Evolutionary conservation across 2,888 invertebrate genomes (phyloP), one percentile per base, ranked within the genome.

Genomic region (Drosophila peninsularis): DNA sequence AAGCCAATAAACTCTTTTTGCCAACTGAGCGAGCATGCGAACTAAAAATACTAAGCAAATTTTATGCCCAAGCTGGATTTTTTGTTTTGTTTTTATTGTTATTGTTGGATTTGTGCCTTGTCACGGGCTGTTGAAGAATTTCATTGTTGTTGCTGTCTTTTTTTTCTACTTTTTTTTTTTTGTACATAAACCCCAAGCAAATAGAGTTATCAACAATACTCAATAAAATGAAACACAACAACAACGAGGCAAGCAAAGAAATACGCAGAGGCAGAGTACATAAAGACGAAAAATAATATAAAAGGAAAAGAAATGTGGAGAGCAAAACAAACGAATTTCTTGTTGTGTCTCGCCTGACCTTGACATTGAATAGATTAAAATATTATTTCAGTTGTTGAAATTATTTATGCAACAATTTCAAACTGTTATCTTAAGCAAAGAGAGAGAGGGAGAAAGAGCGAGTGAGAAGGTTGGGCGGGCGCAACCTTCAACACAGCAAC

Each of bases 331-430:
- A 82, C 69, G 72, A 79, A 85, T 73, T 69, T 78, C 58, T 75
- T 82, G 74, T 71, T 68, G 65, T 53, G 63, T 49, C 68, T 54
- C 54, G 45, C 14, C 49, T 83, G 90, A 90, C 88, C 88, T 89
- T 89, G 88, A 85, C 88, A 90, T 89, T 89, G 88, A 83, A 85
- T 89, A 80, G 77, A 88, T 89, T 77, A 74, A 63, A 77, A 64
- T 68, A 49, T 68, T 70, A 41, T 64, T 62, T 57, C 42, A 54
- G 61, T 47, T 65, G 47, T 62, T 56, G 45, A 56, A 62, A 24
- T 78, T 78, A 66, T 78, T 65, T 58, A 73, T 57, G 62, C 67
- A 73, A 63, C 45, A 53, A 44, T 49, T 63, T 41, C 6, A 3
- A 37, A 45, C 58, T 62, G 52, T 65, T 65, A 65, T 75, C 58